Evolutionary conservation across 2,888 invertebrate genomes (phyloP).

Genomic region (Listrodromus nycthemerus): DNA sequence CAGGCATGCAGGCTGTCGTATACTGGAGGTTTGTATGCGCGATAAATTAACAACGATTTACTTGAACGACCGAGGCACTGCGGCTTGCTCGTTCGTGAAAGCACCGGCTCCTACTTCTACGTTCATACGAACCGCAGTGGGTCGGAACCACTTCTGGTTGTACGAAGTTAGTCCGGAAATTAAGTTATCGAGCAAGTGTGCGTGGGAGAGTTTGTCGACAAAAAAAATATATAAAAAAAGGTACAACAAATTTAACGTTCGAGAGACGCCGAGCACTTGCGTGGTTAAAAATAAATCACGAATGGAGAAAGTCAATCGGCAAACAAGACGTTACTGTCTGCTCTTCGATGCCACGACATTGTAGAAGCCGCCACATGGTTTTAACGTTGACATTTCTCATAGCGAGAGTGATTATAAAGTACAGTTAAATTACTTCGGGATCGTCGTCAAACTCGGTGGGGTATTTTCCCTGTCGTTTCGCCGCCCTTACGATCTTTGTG

Average conservation of each 20-base stretch:
- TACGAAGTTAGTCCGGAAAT: constrained; percentile 22
- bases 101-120: neutral
- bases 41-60: constrained; percentile 66
- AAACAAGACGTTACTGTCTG: constrained; percentile 1
- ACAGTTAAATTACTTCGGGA: constrained; percentile 45
- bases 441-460: constrained; percentile 32
- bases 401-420: constrained; percentile 29
- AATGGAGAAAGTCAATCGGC: neutral
- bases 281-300: constrained; percentile 18
- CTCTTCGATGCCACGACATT: neutral
- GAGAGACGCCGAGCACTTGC: neutral
- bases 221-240: neutral
- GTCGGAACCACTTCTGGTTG: constrained; percentile 5
- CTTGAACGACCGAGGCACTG: constrained; percentile 36
- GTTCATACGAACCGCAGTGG: constrained; percentile 2
- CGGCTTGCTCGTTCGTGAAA: constrained; percentile 14
- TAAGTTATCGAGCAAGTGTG: constrained; percentile 11
- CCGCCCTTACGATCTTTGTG: constrained; percentile 20
- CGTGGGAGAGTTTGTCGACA: neutral
- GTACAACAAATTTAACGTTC: neutral
- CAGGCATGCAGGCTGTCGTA: constrained; percentile 32
- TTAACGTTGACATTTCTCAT: constrained; percentile 15
- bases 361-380: neutral
- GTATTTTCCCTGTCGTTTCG: constrained; percentile 15
- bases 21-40: constrained; percentile 28